Evolutionary conservation across 2,888 invertebrate species (phyloP).

Genomic region (Drosophila mimica): DNA sequence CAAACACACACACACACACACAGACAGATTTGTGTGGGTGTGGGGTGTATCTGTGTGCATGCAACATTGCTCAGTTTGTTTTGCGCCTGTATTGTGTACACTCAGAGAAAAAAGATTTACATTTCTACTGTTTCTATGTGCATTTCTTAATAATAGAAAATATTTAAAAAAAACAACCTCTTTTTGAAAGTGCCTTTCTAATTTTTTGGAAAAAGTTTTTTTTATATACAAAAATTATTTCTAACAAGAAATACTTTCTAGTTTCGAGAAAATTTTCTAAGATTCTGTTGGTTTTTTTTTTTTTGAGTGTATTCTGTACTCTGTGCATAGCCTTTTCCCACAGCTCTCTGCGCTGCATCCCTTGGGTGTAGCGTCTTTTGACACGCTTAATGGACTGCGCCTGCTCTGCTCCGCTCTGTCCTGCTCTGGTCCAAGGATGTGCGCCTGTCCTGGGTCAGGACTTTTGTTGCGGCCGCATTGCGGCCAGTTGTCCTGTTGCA

Average conservation of each 20-base stretch:
- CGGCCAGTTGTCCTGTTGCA: constrained; percentile 41
- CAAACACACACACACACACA: constrained; percentile 33
- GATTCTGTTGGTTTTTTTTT: background rate
- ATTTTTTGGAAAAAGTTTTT: too few relatives aligned
- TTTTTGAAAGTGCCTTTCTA: too few relatives aligned
- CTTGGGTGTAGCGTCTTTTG: constrained; percentile 64
- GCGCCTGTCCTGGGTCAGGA: background rate
- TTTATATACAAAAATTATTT: background rate
- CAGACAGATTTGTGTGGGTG: background rate
- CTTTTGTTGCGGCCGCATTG: constrained; percentile 65
- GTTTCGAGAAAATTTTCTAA: background rate
- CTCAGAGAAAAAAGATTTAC: background rate
- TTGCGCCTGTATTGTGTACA: constrained; percentile 11
- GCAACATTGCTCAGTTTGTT: constrained; percentile 49
- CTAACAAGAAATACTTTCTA: background rate
- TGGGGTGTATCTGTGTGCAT: background rate
- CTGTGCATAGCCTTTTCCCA: background rate
- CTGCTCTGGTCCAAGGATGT: background rate
- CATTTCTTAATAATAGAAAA: background rate
- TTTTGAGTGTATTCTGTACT: background rate
- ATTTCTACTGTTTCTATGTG: too few relatives aligned
- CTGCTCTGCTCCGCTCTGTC: constrained; percentile 9
- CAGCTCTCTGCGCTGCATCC: constrained; percentile 40
- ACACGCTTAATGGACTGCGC: constrained; percentile 74
- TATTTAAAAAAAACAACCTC: background rate